Conservation (phyloP, 2,888 invertebrate species). For the Cantharis nigra region DNA sequence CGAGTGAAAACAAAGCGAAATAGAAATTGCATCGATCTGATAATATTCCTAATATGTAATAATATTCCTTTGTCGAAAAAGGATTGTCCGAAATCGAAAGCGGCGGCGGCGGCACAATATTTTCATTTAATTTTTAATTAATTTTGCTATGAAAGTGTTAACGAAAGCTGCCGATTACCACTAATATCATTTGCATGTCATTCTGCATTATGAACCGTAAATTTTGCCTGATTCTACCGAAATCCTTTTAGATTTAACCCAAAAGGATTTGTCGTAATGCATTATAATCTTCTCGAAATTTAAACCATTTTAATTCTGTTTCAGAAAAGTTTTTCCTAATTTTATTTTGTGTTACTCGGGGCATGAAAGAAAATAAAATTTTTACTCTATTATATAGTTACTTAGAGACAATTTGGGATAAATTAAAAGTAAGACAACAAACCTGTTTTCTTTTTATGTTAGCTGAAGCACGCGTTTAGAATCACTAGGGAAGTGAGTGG, state of each 20-base stretch:
- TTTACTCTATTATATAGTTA: background rate
- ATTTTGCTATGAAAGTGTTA: background rate
- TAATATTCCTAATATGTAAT: background rate
- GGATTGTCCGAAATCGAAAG: background rate
- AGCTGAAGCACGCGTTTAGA: background rate
- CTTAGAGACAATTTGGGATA: background rate
- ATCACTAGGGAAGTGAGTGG: conserved; percentile 7
- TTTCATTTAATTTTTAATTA: background rate
- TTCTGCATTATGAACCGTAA: conserved; percentile 14
- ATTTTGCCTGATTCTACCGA: conserved; percentile 15
- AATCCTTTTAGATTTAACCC: conserved; percentile 22
- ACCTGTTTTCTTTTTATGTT: background rate
- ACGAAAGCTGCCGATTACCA: background rate
- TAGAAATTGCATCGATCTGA: background rate
- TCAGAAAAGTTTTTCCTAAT: background rate
- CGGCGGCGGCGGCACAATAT: background rate
- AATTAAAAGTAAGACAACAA: background rate
- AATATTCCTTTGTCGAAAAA: background rate
- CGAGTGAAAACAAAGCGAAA: background rate
- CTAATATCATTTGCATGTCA: background rate
- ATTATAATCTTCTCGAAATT: conserved; percentile 1
- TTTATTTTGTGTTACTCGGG: background rate
- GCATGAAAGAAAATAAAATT: background rate
- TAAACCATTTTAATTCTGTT: background rate
- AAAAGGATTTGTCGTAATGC: conserved; percentile 2